Evolutionary conservation across 1,140 invertebrate species (phyloP), one percentile per base, ranked within the genome.

Genomic region (Orchesella cincta): DNA sequence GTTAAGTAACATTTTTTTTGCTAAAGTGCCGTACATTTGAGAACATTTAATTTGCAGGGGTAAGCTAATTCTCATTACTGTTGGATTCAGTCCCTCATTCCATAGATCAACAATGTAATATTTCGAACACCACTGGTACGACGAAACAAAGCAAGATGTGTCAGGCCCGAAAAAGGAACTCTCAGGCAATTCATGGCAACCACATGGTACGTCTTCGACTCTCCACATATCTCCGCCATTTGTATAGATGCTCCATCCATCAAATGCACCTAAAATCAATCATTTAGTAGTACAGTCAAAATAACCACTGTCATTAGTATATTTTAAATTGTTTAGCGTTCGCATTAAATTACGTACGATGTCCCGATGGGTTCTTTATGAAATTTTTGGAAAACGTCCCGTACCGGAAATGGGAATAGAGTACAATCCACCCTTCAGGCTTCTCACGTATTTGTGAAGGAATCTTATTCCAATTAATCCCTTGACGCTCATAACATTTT

Each of bases 21-120:
- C 54, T n/a, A n/a, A 46, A 67, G 8, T 29, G 1, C 23, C 33
- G 54, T 67, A 67, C 62, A 67, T 67, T 67, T 67, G 62, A 1
- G 62, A 67, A n/a, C 62, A 67, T n/a, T 67, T 67, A n/a, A 67
- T 67, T 31, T 67, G 2, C 62, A 67, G 33, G 14, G 62, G 62
- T n/a, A 67, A 67, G n/a, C 62, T 67, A 18, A 67, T 14, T 33
- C 62, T 29, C 62, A 67, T 67, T 1, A 33, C n/a, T 2, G 62
- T 67, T 29, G 62, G 62, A 33, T 67, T 67, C 28, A 67, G 62
- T 67, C 62, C 62, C 29, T 26, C 62, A 5, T 67, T 14, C 62
- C 62, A 67, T 12, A 67, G 23, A 33, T 67, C 62, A 5, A 67
- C n/a, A 67, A 67, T 29, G 23, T 2, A 8, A 33, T 67, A 67